These are phyloP conservation scores for Rutilus rutilus DNA, from an alignment of 2,113 vertebrate genomes.

Conservation along the genomic window DNA sequence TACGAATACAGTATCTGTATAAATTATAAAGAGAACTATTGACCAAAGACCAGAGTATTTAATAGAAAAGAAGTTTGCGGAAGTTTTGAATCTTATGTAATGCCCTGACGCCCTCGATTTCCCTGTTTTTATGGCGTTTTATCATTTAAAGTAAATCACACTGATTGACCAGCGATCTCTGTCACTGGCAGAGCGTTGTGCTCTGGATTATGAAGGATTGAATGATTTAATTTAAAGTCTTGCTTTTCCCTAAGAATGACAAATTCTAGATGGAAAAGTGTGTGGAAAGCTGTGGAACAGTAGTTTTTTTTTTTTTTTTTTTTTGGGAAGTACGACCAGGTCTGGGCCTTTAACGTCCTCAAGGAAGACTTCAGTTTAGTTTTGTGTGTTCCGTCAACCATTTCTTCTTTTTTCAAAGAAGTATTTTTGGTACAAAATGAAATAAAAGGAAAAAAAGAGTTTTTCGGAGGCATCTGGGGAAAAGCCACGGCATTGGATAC, in stretches of 20 bases:
- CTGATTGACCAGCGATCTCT: neutral
- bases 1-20: constrained; percentile 76
- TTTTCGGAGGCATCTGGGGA: constrained; percentile 57
- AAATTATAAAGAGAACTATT: constrained; percentile 75
- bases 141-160: constrained; percentile 9
- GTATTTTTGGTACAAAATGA: constrained; percentile 67
- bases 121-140: constrained; percentile 16
- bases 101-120: constrained; percentile 10
- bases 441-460: constrained; percentile 56
- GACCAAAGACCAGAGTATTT: constrained; percentile 83
- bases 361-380: constrained; percentile 51
- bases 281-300: neutral
- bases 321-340: constrained; percentile 1
- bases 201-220: constrained; percentile 35
- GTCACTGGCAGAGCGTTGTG: neutral
- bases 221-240: constrained; percentile 3
- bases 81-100: constrained; percentile 31
- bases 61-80: constrained; percentile 71
- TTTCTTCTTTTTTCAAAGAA: constrained; percentile 65
- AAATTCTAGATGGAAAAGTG: neutral
- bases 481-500: constrained; percentile 60
- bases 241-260: neutral
- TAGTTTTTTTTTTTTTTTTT: neutral
- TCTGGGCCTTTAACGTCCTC: constrained; percentile 26
- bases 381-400: constrained; percentile 47